Base-by-base conservation (phyloP, 2,113 vertebrate species). In the Polypterus senegalus region DNA sequence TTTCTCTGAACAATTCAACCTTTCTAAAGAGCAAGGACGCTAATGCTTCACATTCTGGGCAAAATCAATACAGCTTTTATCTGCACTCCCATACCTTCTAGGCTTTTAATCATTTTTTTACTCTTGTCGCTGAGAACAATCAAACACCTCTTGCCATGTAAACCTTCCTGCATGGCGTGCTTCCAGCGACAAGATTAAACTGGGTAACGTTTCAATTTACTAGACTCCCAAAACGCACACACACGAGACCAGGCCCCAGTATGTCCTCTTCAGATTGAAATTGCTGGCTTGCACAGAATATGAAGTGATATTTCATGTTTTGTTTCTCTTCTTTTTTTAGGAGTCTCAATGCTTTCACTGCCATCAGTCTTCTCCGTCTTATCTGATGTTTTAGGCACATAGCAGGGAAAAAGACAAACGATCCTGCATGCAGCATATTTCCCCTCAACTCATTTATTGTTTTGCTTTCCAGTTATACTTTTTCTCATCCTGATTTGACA, bases 391-490 rank as follows among this genome's bases (percentile, higher is more conserved):
- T 62, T 65, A 58, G 11, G 52, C 47, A 61, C 65, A 11, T 49
- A 51, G 54, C 60, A 52, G 65, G 7, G 60, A 61, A 62, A 62
- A 65, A 71, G n/a, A 62, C 58, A 67, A 73, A 49, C 73, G 63
- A 76, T 76, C 63, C 72, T 59, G 49, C 54, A 48, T 53, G 46
- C 60, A 55, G 61, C 61, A 65, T 58, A 65, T 69, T 67, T 69
- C 63, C 66, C 54, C 63, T 56, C 61, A 62, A 69, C 62, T 54
- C n/a, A 44, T 66, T 60, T 73, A 65, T 67, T 67, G 64, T 66
- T 67, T 9, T 51, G 2, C 49, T 51, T 51, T 51, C 6, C 49
- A 7, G 49, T 51, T 6, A 51, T 51, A 9, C 49, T 27, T 27
- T 27, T 27, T 27, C 27, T 27, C 27, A 27, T 27, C 27, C 27